Base-by-base conservation (phyloP, 2,113 vertebrate species). In the Takifugu bimaculatus region DNA sequence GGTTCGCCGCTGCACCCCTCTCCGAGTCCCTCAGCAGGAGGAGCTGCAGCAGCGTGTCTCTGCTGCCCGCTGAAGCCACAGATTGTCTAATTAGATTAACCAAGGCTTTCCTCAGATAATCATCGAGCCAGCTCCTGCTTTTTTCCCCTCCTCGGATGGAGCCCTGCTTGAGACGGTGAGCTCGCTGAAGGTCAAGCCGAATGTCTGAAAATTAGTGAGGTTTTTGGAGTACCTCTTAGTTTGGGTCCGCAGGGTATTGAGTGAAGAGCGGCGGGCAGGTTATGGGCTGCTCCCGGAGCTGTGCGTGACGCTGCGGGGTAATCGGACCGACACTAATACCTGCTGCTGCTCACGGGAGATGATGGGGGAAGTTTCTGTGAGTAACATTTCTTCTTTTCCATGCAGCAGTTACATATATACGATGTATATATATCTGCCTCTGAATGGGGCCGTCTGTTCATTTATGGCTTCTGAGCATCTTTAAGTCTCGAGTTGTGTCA, bases 51-150 rank as follows among this genome's bases (percentile, higher is more conserved):
- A 13, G 66, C 55, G 68, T 20, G 20, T 77, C 58, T 69, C 64
- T 80, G 78, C 63, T 44, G 55, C 79, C 84, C 79, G 77, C 85
- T 68, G 76, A 74, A 83, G 82, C 87, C 84, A 87, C 88, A 88
- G 87, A 89, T 90, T 91, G 87, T 77, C 89, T 92, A 93, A 95
- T 94, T 93, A 92, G 93, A 93, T 95, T 94, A 93, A 91, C 88
- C 82, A 61, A 91, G 90, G 90, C 92, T 94, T 94, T 93, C 91
- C 90, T 88, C 85, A 91, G 92, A 92, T 95, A 93, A 96, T 92
- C 93, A 93, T 90, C 90, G 81, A 87, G 90, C 86, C 83, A 89
- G 87, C 88, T 89, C 78, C 72, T 78, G 75, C 74, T 78, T 90
- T 90, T 91, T 39, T 39, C 35, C 45, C 6, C 45, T 90, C 83